A percentile compares a stretch with the other conserved stretches of the same genome.
These are phyloP conservation scores for Sturmia bella DNA, from an alignment of 2,888 invertebrate species.

Conservation along the genomic window DNA sequence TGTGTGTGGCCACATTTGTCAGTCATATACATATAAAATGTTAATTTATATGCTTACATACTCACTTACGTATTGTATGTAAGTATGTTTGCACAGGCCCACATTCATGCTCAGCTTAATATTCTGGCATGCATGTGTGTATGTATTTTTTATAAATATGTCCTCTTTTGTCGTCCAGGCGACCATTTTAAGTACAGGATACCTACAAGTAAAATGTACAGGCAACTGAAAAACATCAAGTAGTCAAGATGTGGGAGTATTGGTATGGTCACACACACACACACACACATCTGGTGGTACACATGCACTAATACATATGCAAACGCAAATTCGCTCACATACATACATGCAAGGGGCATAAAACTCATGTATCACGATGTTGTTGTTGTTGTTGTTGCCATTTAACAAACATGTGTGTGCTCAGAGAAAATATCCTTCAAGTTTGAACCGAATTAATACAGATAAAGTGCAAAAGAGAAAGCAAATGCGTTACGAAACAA, in stretches of 20 bases:
- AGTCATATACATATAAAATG: too few relatives aligned
- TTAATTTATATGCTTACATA: background rate
- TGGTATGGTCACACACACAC: conserved; percentile 40
- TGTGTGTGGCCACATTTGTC: background rate
- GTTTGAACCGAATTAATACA: conserved; percentile 51
- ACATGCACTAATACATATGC: background rate
- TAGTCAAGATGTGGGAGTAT: conserved; percentile 58
- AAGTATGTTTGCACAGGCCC: too few relatives aligned
- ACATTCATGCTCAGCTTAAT: too few relatives aligned
- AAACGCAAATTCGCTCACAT: conserved; percentile 4
- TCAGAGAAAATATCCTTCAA: conserved; percentile 62
- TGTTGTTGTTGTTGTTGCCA: conserved; percentile 15
- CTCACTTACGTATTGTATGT: conserved; percentile 6
- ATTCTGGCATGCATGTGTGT: background rate
- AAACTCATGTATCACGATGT: conserved; percentile 33
- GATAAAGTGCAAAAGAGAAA: conserved; percentile 64
- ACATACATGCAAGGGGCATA: conserved; percentile 11
- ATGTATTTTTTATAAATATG: conserved; percentile 53
- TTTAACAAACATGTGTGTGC: conserved; percentile 58
- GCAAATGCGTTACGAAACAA: conserved; percentile 55
- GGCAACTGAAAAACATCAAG: conserved; percentile 61
- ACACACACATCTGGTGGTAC: background rate
- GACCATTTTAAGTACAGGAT: conserved; percentile 79
- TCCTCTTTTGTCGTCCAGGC: conserved; percentile 74
- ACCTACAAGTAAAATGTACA: conserved; percentile 72